Percentiles rank a stretch among this genome's conserved stretches.
These are phyloP conservation scores for Papio anubis DNA, from an alignment of 2,113 vertebrate genomes.

Conservation along the genomic window DNA sequence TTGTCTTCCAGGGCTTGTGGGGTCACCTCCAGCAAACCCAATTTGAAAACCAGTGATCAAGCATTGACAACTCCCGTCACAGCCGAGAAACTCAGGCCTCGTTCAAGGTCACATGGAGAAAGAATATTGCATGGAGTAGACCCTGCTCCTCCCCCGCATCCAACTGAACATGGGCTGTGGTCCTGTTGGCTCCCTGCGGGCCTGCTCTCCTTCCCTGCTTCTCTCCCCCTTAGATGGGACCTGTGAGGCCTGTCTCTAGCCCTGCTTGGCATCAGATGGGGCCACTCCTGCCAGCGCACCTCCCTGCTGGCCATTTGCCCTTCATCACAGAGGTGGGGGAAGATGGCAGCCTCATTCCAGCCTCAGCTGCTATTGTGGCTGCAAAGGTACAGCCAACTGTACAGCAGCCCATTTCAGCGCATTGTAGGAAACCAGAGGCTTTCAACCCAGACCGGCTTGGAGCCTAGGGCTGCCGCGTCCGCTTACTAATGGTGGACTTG, in stretches of 20 bases:
- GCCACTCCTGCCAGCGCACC: neutral
- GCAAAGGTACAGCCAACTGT: rapidly evolving
- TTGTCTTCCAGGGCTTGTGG: neutral
- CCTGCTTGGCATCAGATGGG: neutral
- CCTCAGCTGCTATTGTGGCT: rapidly evolving
- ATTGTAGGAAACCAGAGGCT: neutral
- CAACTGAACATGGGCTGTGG: rapidly evolving
- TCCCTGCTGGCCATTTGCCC: neutral
- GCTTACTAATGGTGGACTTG: rapidly evolving
- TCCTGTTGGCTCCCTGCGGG: rapidly evolving
- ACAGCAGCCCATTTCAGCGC: rapidly evolving
- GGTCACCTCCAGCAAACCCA: neutral
- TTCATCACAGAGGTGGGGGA: neutral
- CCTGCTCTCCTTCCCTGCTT: rapidly evolving
- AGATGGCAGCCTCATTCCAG: rapidly evolving
- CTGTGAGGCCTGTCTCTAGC: rapidly evolving
- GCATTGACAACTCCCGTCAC: neutral
- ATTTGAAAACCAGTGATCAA: neutral
- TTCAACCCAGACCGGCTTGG: neutral
- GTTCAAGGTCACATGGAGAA: neutral
- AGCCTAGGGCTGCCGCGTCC: rapidly evolving
- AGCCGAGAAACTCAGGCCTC: neutral
- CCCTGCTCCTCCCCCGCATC: rapidly evolving
- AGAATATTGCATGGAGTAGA: rapidly evolving
- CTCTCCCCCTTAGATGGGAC: rapidly evolving